Percentiles rank a stretch among this genome's conserved stretches.
These are phyloP conservation scores for Spatulosminthurus flaviceps DNA, from an alignment of 2,888 invertebrate genomes.

Conservation along the genomic window DNA sequence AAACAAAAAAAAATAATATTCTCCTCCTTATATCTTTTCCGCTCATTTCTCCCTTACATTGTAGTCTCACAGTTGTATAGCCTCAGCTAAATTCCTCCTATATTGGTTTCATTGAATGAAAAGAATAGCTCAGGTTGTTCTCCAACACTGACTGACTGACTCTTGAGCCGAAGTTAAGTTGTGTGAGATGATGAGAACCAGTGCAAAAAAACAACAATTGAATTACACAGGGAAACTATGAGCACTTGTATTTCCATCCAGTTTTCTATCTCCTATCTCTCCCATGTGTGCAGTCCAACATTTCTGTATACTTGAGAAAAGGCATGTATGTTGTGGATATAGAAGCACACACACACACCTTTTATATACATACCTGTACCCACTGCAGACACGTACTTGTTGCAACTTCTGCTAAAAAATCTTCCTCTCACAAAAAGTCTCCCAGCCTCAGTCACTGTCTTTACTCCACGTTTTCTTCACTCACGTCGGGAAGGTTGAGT, in stretches of 20 bases:
- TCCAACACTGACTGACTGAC: no score
- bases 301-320: neutral
- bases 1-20: no score
- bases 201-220: conserved; percentile 18
- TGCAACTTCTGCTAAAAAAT: neutral
- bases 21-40: no score
- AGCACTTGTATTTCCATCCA: neutral
- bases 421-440: neutral
- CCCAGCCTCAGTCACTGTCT: neutral
- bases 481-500: neutral
- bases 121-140: no score
- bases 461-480: conserved; percentile 1
- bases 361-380: neutral
- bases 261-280: neutral
- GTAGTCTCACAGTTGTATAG: no score
- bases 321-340: neutral
- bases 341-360: neutral
- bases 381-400: neutral
- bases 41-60: no score
- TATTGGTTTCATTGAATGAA: no score
- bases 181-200: conserved; percentile 5
- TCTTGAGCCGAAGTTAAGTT: neutral
- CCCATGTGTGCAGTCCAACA: neutral
- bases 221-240: neutral
- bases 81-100: no score